Evolutionary conservation across 2,888 invertebrate species (phyloP).

Genomic region (Macrophya alboannulata): DNA sequence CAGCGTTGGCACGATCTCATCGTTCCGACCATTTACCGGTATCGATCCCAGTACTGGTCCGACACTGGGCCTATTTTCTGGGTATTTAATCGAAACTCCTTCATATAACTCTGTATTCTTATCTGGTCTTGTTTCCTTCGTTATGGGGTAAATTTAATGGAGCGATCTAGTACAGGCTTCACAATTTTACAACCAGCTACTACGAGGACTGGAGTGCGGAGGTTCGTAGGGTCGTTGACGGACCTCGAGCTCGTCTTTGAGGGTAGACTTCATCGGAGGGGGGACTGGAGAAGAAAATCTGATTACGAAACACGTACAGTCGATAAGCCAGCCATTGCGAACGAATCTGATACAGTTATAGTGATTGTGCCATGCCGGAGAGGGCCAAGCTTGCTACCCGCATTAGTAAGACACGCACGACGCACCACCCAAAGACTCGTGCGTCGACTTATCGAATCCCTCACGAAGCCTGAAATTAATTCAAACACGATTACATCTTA

Average conservation of each 20-base stretch:
- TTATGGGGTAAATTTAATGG: background rate
- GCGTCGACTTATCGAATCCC: conserved; percentile 39
- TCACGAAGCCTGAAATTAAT: conserved; percentile 47
- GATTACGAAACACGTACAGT: conserved; percentile 42
- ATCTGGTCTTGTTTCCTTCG: background rate
- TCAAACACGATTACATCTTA: conserved; percentile 47
- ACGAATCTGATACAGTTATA: conserved; percentile 40
- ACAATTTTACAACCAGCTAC: background rate
- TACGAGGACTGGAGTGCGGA: background rate
- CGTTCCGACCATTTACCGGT: too few species aligned
- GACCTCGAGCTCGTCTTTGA: background rate
- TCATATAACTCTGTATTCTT: background rate
- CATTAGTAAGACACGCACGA: conserved; percentile 15
- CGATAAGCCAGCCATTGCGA: conserved; percentile 5
- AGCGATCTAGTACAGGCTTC: background rate
- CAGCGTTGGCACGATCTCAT: too few species aligned
- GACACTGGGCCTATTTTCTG: background rate
- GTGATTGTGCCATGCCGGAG: conserved; percentile 1
- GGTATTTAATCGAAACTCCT: background rate
- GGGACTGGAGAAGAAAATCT: background rate
- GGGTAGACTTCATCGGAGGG: background rate
- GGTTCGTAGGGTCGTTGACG: background rate
- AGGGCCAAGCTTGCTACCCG: conserved; percentile 8
- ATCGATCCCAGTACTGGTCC: too few species aligned
- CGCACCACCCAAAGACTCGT: conserved; percentile 3